Evolutionary conservation across 1,140 invertebrate species (phyloP).

Genomic region (Cydia strobilella): DNA sequence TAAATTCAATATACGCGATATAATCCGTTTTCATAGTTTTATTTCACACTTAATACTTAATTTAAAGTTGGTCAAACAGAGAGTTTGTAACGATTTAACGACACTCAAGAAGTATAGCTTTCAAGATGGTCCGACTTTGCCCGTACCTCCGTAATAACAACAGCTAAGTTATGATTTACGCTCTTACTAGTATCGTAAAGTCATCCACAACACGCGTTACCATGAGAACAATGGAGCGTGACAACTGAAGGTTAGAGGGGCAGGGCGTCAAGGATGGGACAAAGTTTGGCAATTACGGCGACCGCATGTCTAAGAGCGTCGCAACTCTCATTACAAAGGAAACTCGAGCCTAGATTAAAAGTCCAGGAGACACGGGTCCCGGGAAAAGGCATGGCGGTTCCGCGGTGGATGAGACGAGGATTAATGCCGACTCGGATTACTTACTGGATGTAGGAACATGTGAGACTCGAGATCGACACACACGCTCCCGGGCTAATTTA

Average conservation of each 20-base stretch:
- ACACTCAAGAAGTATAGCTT: background rate
- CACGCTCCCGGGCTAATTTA: no score
- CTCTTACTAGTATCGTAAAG: conserved; percentile 37
- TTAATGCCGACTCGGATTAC: conserved; percentile 36
- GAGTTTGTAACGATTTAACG: background rate
- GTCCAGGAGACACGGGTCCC: conserved; percentile 53
- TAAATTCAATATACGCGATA: no score
- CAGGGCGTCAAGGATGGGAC: conserved; percentile 53
- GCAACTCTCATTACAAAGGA: conserved; percentile 75
- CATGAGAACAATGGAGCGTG: conserved; percentile 70
- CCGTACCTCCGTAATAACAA: conserved; percentile 12
- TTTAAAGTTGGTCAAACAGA: background rate
- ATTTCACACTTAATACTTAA: no score
- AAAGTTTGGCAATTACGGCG: conserved; percentile 79
- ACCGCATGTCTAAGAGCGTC: conserved; percentile 77
- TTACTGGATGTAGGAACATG: no score
- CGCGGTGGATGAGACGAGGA: conserved; percentile 41
- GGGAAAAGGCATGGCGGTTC: conserved; percentile 38
- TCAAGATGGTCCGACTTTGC: background rate
- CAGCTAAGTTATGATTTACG: conserved; percentile 23
- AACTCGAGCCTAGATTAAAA: conserved; percentile 74
- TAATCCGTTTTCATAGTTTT: no score
- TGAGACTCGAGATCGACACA: no score
- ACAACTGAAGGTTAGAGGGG: conserved; percentile 56
- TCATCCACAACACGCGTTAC: conserved; percentile 59